A percentile compares a stretch with the other conserved stretches of the same genome.
phyloP scores from a whole-genome alignment of 2,113 vertebrate genomes.

The Scolopax mira region DNA sequence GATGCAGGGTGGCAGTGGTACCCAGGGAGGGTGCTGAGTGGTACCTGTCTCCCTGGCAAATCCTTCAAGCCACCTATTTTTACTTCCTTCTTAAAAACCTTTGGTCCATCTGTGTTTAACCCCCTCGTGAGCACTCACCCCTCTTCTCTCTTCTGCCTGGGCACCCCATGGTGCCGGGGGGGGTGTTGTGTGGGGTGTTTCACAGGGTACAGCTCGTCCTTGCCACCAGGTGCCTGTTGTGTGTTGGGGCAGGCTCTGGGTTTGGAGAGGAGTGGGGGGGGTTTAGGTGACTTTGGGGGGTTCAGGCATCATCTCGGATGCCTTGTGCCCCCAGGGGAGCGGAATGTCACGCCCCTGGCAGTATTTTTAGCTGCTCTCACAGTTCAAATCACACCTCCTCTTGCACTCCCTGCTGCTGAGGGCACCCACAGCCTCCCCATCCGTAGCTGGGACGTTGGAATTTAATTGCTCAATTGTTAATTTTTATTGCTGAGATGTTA shows the following conservation, averaged over 20 bases:
- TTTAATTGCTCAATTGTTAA: background rate
- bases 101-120: background rate
- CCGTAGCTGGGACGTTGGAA: background rate
- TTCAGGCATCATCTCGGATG: rapidly evolving
- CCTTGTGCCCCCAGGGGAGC: background rate
- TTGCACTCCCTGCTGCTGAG: background rate
- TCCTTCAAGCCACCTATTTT: background rate
- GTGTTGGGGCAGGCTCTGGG: background rate
- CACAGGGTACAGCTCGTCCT: rapidly evolving
- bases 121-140: background rate
- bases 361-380: background rate
- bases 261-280: background rate
- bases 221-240: rapidly evolving
- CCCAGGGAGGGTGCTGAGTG: background rate
- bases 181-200: rapidly evolving
- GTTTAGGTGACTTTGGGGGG: background rate
- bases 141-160: background rate
- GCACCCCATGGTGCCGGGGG: background rate
- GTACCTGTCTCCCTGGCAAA: background rate
- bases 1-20: background rate
- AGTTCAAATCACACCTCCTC: background rate
- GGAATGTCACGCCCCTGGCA: background rate
- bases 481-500: no score
- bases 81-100: background rate
- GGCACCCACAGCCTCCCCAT: background rate